Conservation (phyloP, 2,888 invertebrate genomes). For the Eristalis pertinax region DNA sequence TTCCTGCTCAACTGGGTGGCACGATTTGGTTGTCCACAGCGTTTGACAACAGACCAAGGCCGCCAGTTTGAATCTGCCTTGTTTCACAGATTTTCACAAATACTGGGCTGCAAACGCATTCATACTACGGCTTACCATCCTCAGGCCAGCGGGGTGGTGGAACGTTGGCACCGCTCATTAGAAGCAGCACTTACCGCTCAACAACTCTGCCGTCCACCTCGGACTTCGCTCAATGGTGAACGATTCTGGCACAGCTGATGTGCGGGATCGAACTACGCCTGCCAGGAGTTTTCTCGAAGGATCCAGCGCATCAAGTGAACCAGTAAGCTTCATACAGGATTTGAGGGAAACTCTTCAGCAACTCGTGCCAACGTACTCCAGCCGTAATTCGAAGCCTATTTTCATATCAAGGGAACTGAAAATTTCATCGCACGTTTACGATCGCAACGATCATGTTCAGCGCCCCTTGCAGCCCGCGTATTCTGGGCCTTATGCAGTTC, state of each 20-base stretch:
- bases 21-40: slow-evolving; percentile 8
- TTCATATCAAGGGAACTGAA: too few relatives aligned
- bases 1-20: too few relatives aligned
- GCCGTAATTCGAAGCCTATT: too few relatives aligned
- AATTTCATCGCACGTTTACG: too few relatives aligned
- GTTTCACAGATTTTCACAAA: slow-evolving; percentile 74
- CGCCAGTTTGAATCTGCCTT: slow-evolving; percentile 76
- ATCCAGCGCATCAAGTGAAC: not conserved
- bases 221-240: slow-evolving; percentile 33
- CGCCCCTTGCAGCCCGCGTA: too few relatives aligned
- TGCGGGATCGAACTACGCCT: slow-evolving; percentile 6
- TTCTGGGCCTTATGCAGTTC: too few relatives aligned
- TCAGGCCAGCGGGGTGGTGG: slow-evolving; percentile 78
- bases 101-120: slow-evolving; percentile 73
- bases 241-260: slow-evolving; percentile 20
- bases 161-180: slow-evolving; percentile 78
- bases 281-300: slow-evolving; percentile 8
- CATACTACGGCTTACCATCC: slow-evolving; percentile 78
- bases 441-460: too few relatives aligned
- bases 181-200: slow-evolving; percentile 77
- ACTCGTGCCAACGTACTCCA: too few relatives aligned
- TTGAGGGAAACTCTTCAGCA: not conserved
- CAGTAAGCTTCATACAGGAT: slow-evolving; percentile 14
- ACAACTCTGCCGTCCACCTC: too few relatives aligned
- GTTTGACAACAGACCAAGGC: slow-evolving; percentile 78